These are phyloP conservation scores for Polyergus mexicanus DNA, from an alignment of 1,140 invertebrate species.

Conservation along the genomic window DNA sequence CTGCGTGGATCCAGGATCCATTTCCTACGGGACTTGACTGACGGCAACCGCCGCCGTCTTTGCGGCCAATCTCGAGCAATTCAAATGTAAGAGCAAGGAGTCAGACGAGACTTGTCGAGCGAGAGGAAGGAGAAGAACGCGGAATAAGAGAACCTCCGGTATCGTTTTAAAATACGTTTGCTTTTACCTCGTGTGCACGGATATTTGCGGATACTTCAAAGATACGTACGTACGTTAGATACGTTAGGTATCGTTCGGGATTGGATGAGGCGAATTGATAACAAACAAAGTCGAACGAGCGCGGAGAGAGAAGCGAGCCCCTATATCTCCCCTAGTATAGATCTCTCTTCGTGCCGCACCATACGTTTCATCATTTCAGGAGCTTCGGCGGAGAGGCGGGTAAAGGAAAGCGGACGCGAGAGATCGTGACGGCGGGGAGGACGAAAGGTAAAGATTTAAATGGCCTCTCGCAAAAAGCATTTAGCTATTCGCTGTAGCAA, in stretches of 20 bases:
- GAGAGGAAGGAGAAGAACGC: constrained; percentile 10
- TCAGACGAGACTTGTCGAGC: constrained; percentile 66
- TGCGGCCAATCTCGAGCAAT: constrained; percentile 77
- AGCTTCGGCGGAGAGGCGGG: constrained; percentile 10
- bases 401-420: constrained; percentile 48
- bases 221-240: constrained; percentile 68
- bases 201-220: constrained; percentile 85
- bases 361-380: constrained; percentile 21
- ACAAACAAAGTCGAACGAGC: constrained; percentile 79
- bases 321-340: constrained; percentile 8
- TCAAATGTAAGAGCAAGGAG: constrained; percentile 76
- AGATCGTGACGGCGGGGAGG: constrained; percentile 59
- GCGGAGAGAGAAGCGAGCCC: constrained; percentile 23
- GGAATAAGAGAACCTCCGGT: neutral
- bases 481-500: constrained; percentile 87
- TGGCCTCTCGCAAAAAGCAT: constrained; percentile 86
- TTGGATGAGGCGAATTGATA: constrained; percentile 80
- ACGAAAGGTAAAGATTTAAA: constrained; percentile 86
- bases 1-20: constrained; percentile 53
- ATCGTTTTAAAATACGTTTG: constrained; percentile 75
- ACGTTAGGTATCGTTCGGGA: constrained; percentile 41
- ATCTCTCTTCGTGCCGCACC: constrained; percentile 24
- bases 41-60: constrained; percentile 46
- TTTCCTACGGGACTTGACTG: constrained; percentile 73
- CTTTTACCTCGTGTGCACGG: constrained; percentile 74